A percentile compares a stretch with the other conserved stretches of the same genome.
Conservation (phyloP, 2,113 vertebrate genomes). For the Taurulus bubalis region DNA sequence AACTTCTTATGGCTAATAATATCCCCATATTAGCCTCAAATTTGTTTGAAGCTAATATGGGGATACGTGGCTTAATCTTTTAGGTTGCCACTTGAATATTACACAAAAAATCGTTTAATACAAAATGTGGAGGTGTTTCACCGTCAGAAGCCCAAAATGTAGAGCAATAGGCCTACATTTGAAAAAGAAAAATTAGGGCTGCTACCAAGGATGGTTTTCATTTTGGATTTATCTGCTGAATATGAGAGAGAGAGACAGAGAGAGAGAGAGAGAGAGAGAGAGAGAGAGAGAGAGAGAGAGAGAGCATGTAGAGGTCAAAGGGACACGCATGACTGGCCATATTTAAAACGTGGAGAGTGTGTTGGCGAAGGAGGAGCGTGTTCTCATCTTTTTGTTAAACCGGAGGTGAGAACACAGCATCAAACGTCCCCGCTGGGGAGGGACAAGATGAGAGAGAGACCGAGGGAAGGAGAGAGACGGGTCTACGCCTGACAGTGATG, state of each 20-base stretch:
- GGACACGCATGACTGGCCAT: slow-evolving; percentile 36
- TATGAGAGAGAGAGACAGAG: background rate
- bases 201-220: background rate
- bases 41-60: too few relatives aligned
- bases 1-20: too few relatives aligned
- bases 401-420: slow-evolving; percentile 55
- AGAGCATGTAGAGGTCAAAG: slow-evolving; percentile 41
- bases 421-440: slow-evolving; percentile 31
- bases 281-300: background rate
- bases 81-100: too few relatives aligned
- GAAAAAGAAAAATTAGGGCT: background rate
- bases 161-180: background rate
- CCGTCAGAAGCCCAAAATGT: too few relatives aligned
- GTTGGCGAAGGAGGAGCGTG: slow-evolving; percentile 12
- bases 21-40: too few relatives aligned
- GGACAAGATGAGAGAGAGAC: background rate
- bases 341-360: slow-evolving; percentile 36
- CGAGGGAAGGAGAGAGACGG: background rate
- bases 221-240: background rate
- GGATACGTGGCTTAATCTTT: too few relatives aligned
- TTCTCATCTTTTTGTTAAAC: slow-evolving; percentile 16
- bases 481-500: background rate
- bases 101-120: too few relatives aligned
- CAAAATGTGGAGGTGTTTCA: background rate
- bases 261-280: too few relatives aligned